These are phyloP conservation scores for Hermatobates lingyangjiaoensis DNA, from an alignment of 1,140 invertebrate species.

Conservation along the genomic window DNA sequence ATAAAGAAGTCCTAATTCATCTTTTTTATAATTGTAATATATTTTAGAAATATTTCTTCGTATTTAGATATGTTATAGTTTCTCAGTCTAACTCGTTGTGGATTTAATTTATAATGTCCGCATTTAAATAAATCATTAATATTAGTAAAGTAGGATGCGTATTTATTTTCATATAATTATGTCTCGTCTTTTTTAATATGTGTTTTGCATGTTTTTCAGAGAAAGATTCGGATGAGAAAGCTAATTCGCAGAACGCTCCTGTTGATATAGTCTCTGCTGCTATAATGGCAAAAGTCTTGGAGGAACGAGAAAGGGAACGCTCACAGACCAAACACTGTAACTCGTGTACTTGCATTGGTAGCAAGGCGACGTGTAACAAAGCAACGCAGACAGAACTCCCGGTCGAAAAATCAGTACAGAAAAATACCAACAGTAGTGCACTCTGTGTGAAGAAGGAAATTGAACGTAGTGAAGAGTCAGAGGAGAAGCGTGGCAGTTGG, in stretches of 20 bases:
- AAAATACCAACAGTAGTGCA: not conserved
- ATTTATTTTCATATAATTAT: no score
- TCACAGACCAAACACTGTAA: slow-evolving; percentile 54
- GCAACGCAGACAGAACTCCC: slow-evolving; percentile 6
- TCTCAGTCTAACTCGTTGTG: no score
- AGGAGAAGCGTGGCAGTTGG: not conserved
- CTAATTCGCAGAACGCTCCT: slow-evolving; percentile 19
- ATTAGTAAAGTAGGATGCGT: no score
- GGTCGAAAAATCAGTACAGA: not conserved
- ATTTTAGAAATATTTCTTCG: no score
- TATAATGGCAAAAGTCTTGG: slow-evolving; percentile 81
- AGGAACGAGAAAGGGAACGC: slow-evolving; percentile 57
- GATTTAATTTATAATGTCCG: no score
- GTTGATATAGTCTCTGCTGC: slow-evolving; percentile 74
- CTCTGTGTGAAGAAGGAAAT: not conserved
- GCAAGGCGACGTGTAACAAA: not conserved
- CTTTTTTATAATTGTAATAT: no score
- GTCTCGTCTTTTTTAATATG: no score
- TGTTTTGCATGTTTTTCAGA: no score
- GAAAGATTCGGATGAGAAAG: slow-evolving; percentile 19
- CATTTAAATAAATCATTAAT: no score
- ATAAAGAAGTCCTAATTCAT: no score
- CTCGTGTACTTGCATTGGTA: slow-evolving; percentile 43
- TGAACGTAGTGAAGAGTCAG: not conserved
- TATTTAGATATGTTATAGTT: no score